Evolutionary conservation across 2,113 vertebrate genomes (phyloP), one percentile per base, ranked within the genome.

Genomic region (Smithornis capensis): DNA sequence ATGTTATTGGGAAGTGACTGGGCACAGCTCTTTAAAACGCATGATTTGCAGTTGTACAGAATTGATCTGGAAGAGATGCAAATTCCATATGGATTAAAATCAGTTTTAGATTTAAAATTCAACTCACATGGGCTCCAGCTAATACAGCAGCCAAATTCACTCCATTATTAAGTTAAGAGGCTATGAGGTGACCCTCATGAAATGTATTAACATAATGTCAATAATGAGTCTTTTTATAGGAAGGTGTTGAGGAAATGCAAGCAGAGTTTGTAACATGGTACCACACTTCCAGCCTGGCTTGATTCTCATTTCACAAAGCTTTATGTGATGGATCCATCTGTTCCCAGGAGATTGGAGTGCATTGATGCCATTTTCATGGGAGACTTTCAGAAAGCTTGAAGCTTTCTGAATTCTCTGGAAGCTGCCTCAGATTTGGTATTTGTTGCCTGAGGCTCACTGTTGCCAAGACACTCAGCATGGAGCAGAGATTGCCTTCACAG

Each of bases 161-260:
- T 96, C 60, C 69, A 74, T 92, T 95, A 95, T 91, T 94, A 95
- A 95, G 82, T 94, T 79, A 92, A 87, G 80, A 87, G 80, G 81
- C 91, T 89, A 71, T 3, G 73, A 81, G 91, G 57, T 95, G 95
- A 94, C 94, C 91, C 64, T 73, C 68, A 37, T 75, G 89, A 95
- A 96, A 87, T 81, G 29, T 78, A 95, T 96, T 97, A 93, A 87
- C 95, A 94, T 97, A 94, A 94, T 71, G 83, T 94, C 96, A 95
- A 89, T 97, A 96, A 90, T 47, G 76, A 93, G 44, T 78, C 76
- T 89, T 90, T 93, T 94, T 91, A 93, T 81, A 78, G 83, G 91
- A 94, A 94, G 60, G 73, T 75, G 86, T 83, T 81, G 73, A 84
- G 73, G 89, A 90, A 96, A 89, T 14, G 92, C 52, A 74, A 83